phyloP scores from a whole-genome alignment of 2,888 invertebrate genomes.

The Tachystola acroxantha region DNA sequence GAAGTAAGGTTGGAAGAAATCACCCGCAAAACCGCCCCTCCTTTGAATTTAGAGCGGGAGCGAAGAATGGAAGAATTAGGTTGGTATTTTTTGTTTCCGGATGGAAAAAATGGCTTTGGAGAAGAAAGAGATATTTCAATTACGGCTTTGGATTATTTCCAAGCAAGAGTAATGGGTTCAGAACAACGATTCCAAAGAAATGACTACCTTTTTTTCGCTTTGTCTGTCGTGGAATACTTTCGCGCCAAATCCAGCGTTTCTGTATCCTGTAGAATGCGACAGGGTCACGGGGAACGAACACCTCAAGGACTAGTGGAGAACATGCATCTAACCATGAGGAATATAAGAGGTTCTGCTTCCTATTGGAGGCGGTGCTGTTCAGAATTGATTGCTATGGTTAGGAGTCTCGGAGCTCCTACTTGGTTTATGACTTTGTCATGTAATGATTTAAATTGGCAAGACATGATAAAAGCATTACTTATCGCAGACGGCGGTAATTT shows the following conservation, averaged over 20 bases:
- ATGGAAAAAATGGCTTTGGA: no score
- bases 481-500: not conserved
- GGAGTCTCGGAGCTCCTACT: not conserved
- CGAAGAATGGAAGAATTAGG: no score
- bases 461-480: not conserved
- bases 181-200: no score
- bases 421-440: not conserved
- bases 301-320: constrained; percentile 1
- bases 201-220: not conserved
- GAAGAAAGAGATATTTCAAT: no score
- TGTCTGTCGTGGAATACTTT: no score
- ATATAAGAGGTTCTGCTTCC: not conserved
- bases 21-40: no score
- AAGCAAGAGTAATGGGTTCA: no score
- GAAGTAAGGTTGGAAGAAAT: no score
- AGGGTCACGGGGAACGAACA: not conserved
- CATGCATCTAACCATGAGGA: constrained; percentile 1
- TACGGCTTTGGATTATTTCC: no score
- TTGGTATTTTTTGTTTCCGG: no score
- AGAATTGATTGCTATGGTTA: not conserved
- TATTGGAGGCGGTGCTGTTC: not conserved
- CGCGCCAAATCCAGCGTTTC: not conserved
- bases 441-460: not conserved
- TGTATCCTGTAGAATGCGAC: not conserved
- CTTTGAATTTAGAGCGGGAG: no score